Percentiles rank a stretch among this genome's conserved stretches.
These are phyloP conservation scores for Ichneumon xanthorius DNA, from an alignment of 2,888 invertebrate species.

Conservation along the genomic window DNA sequence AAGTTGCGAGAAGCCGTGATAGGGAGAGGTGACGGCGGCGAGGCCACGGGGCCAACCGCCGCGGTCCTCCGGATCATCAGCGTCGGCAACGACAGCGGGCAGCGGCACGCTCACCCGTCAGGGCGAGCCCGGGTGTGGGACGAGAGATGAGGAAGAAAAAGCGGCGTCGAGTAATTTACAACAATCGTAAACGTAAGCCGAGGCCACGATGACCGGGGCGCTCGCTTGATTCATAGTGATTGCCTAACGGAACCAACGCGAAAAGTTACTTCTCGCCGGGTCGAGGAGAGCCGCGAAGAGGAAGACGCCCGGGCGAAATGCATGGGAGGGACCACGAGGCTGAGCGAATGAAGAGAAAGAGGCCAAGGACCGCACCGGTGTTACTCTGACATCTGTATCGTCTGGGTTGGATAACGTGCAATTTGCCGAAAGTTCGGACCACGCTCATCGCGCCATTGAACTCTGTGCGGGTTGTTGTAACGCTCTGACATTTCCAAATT, in stretches of 20 bases:
- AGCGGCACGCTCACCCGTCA: constrained; percentile 9
- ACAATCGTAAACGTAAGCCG: constrained; percentile 77
- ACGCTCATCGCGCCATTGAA: not conserved
- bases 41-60: constrained; percentile 32
- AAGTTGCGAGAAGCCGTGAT: not conserved
- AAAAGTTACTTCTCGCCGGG: constrained; percentile 71
- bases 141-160: constrained; percentile 51
- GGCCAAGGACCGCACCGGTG: constrained; percentile 26
- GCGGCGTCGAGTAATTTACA: constrained; percentile 76
- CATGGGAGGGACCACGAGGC: not conserved
- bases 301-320: constrained; percentile 18
- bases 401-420: constrained; percentile 28
- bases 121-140: constrained; percentile 11
- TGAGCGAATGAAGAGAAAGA: constrained; percentile 18
- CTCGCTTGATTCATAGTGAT: constrained; percentile 78
- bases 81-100: constrained; percentile 44
- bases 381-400: constrained; percentile 45
- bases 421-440: constrained; percentile 43
- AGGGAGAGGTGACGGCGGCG: constrained; percentile 28
- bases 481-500: too few relatives aligned
- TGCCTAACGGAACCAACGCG: constrained; percentile 77
- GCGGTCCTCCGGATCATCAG: constrained; percentile 17
- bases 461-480: too few relatives aligned
- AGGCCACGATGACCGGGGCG: constrained; percentile 53
- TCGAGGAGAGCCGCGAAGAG: constrained; percentile 35